phyloP scores from a whole-genome alignment of 2,888 invertebrate genomes.

The Lutraria lutraria region DNA sequence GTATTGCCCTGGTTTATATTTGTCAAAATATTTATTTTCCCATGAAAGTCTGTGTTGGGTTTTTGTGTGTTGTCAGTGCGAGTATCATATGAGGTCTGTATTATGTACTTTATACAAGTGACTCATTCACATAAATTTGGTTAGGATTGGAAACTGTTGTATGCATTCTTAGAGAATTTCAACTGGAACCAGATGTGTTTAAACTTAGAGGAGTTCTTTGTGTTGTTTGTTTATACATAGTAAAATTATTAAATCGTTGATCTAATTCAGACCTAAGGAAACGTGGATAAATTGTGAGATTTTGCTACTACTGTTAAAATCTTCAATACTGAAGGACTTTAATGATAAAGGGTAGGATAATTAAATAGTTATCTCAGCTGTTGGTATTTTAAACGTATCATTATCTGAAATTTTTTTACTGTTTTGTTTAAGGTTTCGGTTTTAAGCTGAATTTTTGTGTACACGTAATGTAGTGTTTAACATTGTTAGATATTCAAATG shows the following conservation, averaged over 20 bases:
- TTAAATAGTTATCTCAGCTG: background rate
- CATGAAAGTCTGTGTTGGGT: background rate
- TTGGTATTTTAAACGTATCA: background rate
- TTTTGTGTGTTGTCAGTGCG: background rate
- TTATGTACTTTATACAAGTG: background rate
- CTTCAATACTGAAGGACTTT: background rate
- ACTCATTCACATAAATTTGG: slow-evolving; percentile 15
- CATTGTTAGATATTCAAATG: no score
- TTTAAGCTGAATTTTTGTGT: background rate
- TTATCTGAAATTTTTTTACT: background rate
- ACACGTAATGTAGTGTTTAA: no score
- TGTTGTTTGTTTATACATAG: background rate
- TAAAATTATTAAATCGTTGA: background rate
- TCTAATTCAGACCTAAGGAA: background rate
- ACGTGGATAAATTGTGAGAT: background rate
- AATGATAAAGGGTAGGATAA: background rate
- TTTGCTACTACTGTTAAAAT: background rate
- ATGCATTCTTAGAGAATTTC: slow-evolving; percentile 19
- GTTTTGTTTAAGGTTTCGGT: background rate
- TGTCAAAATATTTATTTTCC: background rate
- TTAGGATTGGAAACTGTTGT: slow-evolving; percentile 17
- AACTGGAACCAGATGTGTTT: slow-evolving; percentile 15
- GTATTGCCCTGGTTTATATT: no score
- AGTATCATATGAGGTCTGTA: background rate
- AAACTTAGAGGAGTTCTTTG: background rate